Evolutionary conservation across 1,140 invertebrate species (phyloP).

Genomic region (Elysia chlorotica): DNA sequence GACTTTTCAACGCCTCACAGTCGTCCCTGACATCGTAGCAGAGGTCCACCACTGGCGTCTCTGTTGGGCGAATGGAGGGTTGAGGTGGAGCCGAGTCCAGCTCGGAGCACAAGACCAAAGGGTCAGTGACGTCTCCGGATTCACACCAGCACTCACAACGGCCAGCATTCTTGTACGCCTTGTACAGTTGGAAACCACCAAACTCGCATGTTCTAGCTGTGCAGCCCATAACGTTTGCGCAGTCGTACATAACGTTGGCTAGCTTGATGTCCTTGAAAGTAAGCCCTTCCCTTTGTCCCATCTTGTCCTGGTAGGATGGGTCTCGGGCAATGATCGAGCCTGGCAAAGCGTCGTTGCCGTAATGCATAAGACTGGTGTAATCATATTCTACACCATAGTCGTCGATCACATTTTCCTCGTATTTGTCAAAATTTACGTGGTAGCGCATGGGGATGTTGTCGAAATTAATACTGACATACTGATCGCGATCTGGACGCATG

Average conservation of each 20-base stretch:
- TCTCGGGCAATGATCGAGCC: slow-evolving; percentile 37
- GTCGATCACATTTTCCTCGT: slow-evolving; percentile 54
- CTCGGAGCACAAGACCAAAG: too few species aligned
- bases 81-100: neutral
- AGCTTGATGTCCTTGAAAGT: slow-evolving; percentile 46
- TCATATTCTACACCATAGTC: slow-evolving; percentile 65
- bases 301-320: slow-evolving; percentile 30
- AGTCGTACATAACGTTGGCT: slow-evolving; percentile 45
- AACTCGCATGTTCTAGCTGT: neutral
- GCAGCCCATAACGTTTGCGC: slow-evolving; percentile 7
- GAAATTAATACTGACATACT: slow-evolving; percentile 69
- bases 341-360: slow-evolving; percentile 34
- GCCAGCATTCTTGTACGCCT: neutral
- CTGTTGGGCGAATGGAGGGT: neutral
- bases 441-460: slow-evolving; percentile 68
- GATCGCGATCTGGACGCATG: slow-evolving; percentile 70
- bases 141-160: neutral
- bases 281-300: slow-evolving; percentile 38
- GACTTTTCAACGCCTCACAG: neutral
- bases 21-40: slow-evolving; percentile 4
- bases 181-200: neutral
- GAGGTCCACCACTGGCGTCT: neutral
- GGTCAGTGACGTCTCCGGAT: too few species aligned
- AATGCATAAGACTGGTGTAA: slow-evolving; percentile 63
- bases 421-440: slow-evolving; percentile 64